phyloP scores from a whole-genome alignment of 2,113 vertebrate species.

The Nanorana parkeri region DNA sequence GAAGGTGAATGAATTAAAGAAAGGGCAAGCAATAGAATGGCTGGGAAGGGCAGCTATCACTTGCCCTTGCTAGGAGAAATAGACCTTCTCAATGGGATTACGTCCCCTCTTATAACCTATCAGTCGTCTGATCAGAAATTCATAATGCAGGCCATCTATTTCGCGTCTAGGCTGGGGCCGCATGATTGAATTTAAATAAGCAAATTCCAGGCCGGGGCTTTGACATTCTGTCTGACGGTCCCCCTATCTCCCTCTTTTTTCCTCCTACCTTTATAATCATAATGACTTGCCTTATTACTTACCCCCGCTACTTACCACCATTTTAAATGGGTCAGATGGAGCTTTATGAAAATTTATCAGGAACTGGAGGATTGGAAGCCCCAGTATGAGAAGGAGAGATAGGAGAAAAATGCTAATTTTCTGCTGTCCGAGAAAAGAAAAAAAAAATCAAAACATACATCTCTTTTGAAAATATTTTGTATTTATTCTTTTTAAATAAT shows the following conservation, averaged over 20 bases:
- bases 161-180: constrained; percentile 73
- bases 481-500: too few species aligned
- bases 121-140: constrained; percentile 84
- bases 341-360: constrained; percentile 61
- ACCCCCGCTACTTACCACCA: constrained; percentile 63
- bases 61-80: constrained; percentile 73
- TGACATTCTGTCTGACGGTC: constrained; percentile 75
- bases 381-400: background rate
- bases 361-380: constrained; percentile 70
- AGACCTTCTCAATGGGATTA: constrained; percentile 78
- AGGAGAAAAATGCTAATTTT: background rate
- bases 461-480: too few species aligned
- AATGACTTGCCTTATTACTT: constrained; percentile 60
- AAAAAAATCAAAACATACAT: background rate
- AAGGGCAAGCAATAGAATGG: constrained; percentile 68
- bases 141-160: constrained; percentile 78
- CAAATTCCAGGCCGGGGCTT: constrained; percentile 79
- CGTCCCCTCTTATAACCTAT: constrained; percentile 76
- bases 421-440: background rate
- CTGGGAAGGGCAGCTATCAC: constrained; percentile 74
- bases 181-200: constrained; percentile 87
- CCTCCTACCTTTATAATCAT: constrained; percentile 61
- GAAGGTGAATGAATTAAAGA: constrained; percentile 61
- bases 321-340: constrained; percentile 65
- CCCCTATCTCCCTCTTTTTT: constrained; percentile 67